Percentiles rank a stretch among this genome's conserved stretches.
phyloP scores from a whole-genome alignment of 2,113 vertebrate species.

The Dascyllus trimaculatus region DNA sequence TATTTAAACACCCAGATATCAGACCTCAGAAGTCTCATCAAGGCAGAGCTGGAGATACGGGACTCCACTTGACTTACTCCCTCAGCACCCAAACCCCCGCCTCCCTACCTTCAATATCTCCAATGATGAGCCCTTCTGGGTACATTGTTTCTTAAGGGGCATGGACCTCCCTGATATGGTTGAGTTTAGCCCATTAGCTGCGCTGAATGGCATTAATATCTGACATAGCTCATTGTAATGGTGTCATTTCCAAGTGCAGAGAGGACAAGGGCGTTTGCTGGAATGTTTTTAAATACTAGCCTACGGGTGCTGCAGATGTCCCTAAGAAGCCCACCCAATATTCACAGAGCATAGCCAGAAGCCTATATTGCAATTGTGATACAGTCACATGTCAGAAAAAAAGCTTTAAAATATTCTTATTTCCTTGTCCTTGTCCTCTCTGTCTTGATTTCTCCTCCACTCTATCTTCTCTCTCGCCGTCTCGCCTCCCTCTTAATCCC shows the following conservation, averaged over 20 bases:
- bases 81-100: constrained; percentile 5
- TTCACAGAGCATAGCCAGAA: constrained; percentile 45
- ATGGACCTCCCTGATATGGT: constrained; percentile 69
- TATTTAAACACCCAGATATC: constrained; percentile 69
- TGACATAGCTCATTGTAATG: constrained; percentile 79
- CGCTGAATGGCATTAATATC: constrained; percentile 74
- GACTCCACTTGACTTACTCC: constrained; percentile 47
- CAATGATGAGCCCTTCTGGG: constrained; percentile 58
- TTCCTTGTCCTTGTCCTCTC: constrained; percentile 69
- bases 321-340: constrained; percentile 64
- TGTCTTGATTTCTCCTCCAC: constrained; percentile 51
- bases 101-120: constrained; percentile 51
- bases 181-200: constrained; percentile 74
- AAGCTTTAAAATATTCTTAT: constrained; percentile 63
- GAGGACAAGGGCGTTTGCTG: constrained; percentile 73
- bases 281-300: constrained; percentile 67
- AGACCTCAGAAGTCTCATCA: constrained; percentile 70
- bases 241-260: constrained; percentile 64
- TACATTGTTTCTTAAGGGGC: constrained; percentile 72
- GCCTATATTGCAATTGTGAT: constrained; percentile 55
- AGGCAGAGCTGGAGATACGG: constrained; percentile 47
- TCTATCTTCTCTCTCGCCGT: constrained; percentile 36
- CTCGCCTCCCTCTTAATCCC: constrained; percentile 56
- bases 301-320: constrained; percentile 66
- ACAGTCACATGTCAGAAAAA: constrained; percentile 58